Conservation (phyloP, 2,797 vertebrate species). For the Moxostoma hubbsi region DNA sequence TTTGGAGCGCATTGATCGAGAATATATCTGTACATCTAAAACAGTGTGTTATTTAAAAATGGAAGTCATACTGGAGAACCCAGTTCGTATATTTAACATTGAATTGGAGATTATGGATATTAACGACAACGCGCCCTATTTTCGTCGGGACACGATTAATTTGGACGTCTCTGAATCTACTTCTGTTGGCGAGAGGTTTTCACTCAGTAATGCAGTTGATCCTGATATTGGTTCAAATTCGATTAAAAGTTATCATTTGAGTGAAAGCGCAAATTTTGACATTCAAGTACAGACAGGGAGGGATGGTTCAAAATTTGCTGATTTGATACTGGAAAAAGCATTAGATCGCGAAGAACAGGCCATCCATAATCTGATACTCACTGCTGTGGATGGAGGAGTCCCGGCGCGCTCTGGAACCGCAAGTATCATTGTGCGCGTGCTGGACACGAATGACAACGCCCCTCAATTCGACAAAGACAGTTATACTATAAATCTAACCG, state of each 20-base stretch:
- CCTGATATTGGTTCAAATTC: conserved; percentile 67
- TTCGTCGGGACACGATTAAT: conserved; percentile 44
- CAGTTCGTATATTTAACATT: conserved; percentile 65
- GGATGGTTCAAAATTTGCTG: conserved; percentile 64
- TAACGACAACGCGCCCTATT: conserved; percentile 70
- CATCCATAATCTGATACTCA: conserved; percentile 63
- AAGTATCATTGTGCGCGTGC: conserved; percentile 57
- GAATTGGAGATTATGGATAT: conserved; percentile 70
- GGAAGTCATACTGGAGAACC: conserved; percentile 65
- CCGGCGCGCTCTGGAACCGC: conserved; percentile 60
- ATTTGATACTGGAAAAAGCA: conserved; percentile 68
- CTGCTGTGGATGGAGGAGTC: conserved; percentile 60
- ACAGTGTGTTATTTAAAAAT: conserved; percentile 70
- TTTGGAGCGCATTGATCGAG: conserved; percentile 55
- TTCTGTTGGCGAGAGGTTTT: conserved; percentile 57
- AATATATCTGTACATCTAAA: conserved; percentile 47
- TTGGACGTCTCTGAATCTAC: conserved; percentile 68
- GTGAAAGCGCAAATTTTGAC: conserved; percentile 70
- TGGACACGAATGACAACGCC: conserved; percentile 64
- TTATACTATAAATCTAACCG: conserved; percentile 54
- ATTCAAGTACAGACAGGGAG: conserved; percentile 63
- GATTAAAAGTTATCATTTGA: conserved; percentile 67
- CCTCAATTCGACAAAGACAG: conserved; percentile 58
- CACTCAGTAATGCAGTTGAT: conserved; percentile 65
- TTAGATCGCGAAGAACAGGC: conserved; percentile 70